These are phyloP conservation scores for Indri indri DNA, from an alignment of 2,113 vertebrate genomes.

Conservation along the genomic window DNA sequence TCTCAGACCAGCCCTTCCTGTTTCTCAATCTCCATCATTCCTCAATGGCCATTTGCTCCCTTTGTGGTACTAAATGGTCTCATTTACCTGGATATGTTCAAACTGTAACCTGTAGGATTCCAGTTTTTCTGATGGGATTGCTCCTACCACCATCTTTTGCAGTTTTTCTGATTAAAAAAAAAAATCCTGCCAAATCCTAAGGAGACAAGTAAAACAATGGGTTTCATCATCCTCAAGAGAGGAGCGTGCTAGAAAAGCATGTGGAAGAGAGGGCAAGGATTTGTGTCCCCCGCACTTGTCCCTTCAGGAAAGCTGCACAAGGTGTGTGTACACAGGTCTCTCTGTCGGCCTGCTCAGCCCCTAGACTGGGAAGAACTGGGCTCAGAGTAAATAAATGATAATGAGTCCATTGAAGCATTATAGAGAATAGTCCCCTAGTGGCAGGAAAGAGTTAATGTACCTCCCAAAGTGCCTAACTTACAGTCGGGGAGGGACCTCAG, in stretches of 20 bases:
- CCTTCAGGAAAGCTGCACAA: neutral
- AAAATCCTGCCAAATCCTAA: neutral
- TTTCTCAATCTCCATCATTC: neutral
- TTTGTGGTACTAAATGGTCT: neutral
- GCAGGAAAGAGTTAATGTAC: slow-evolving; percentile 35
- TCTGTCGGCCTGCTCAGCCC: neutral
- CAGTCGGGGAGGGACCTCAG: neutral
- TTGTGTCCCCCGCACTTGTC: neutral
- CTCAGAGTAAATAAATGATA: slow-evolving; percentile 13
- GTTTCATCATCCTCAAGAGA: neutral
- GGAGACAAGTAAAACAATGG: neutral
- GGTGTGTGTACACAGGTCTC: neutral
- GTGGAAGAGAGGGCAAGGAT: neutral
- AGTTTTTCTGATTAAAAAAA: neutral
- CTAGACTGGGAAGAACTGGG: slow-evolving; percentile 8
- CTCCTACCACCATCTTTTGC: neutral
- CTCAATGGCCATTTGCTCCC: neutral
- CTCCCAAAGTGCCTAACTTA: slow-evolving; percentile 35
- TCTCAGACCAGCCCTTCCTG: neutral
- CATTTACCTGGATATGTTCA: slow-evolving; percentile 33
- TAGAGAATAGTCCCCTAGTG: slow-evolving; percentile 13
- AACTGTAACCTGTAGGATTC: neutral
- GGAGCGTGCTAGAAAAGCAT: neutral
- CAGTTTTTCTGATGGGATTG: neutral
- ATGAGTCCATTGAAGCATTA: slow-evolving; percentile 10